A percentile compares a stretch with the other conserved stretches of the same genome.
phyloP scores from a whole-genome alignment of 2,888 invertebrate genomes.

The Dynastes tityus region DNA sequence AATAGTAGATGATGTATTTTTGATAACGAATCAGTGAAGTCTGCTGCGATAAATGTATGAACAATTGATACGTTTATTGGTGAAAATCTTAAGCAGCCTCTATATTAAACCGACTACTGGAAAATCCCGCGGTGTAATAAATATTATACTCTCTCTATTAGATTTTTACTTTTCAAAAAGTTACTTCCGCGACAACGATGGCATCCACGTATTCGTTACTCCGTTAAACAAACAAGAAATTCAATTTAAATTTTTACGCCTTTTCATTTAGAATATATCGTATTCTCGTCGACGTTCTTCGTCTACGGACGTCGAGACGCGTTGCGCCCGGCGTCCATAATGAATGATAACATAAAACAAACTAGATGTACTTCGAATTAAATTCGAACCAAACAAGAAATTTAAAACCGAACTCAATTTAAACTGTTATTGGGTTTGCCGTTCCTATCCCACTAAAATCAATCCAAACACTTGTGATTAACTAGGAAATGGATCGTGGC shows the following conservation, averaged over 20 bases:
- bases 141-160: background rate
- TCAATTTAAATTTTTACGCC: slow-evolving; percentile 52
- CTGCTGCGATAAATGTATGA: too few species aligned
- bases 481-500: slow-evolving; percentile 58
- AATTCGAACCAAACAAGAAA: slow-evolving; percentile 56
- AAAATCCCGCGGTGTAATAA: too few species aligned
- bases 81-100: too few species aligned
- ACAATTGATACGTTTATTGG: too few species aligned
- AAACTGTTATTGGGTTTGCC: slow-evolving; percentile 57
- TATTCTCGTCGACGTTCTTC: slow-evolving; percentile 24
- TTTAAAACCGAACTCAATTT: slow-evolving; percentile 57
- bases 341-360: slow-evolving; percentile 54
- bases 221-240: slow-evolving; percentile 50
- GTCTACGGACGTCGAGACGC: slow-evolving; percentile 23
- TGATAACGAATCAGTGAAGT: too few species aligned
- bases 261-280: slow-evolving; percentile 47
- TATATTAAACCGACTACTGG: too few species aligned
- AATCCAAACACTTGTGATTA: slow-evolving; percentile 58
- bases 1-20: too few species aligned
- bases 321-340: slow-evolving; percentile 38
- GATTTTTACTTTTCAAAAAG: slow-evolving; percentile 1
- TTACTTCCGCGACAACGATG: background rate
- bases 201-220: slow-evolving; percentile 14
- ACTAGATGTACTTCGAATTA: slow-evolving; percentile 53
- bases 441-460: slow-evolving; percentile 57